These are phyloP conservation scores for Echinometra lucunter DNA, from an alignment of 53 echinoderm and acorn worm species.

Conservation along the genomic window DNA sequence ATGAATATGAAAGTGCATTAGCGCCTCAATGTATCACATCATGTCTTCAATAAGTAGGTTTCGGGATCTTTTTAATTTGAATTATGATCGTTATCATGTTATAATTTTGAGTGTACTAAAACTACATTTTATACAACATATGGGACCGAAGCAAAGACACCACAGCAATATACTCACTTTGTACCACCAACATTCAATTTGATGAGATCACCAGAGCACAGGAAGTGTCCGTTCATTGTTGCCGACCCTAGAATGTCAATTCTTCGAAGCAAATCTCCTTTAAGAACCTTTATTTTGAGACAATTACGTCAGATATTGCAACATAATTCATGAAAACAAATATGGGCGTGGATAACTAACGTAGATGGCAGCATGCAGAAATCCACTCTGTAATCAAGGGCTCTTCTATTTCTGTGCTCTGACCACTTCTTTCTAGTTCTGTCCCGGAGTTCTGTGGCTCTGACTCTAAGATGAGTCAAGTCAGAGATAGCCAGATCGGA, in stretches of 20 bases:
- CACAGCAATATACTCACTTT: constrained; percentile 72
- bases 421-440: no score
- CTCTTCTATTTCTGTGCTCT: no score
- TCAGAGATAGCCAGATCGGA: no score
- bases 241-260: not conserved
- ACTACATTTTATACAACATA: not conserved
- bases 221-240: constrained; percentile 55
- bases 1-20: no score
- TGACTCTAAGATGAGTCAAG: no score
- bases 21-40: no score
- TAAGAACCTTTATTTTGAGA: constrained; percentile 8
- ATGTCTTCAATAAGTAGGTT: no score
- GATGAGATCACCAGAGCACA: constrained; percentile 86
- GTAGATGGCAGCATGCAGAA: not conserved
- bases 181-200: constrained; percentile 97
- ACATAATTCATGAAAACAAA: not conserved
- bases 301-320: constrained; percentile 36
- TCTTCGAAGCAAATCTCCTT: not conserved
- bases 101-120: no score
- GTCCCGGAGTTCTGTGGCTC: no score
- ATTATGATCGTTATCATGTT: no score
- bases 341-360: constrained; percentile 5
- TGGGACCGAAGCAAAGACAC: constrained; percentile 28
- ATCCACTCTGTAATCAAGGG: no score
- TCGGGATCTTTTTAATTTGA: no score